Evolutionary conservation across 2,888 invertebrate species (phyloP).

Genomic region (Eudemis profundana): DNA sequence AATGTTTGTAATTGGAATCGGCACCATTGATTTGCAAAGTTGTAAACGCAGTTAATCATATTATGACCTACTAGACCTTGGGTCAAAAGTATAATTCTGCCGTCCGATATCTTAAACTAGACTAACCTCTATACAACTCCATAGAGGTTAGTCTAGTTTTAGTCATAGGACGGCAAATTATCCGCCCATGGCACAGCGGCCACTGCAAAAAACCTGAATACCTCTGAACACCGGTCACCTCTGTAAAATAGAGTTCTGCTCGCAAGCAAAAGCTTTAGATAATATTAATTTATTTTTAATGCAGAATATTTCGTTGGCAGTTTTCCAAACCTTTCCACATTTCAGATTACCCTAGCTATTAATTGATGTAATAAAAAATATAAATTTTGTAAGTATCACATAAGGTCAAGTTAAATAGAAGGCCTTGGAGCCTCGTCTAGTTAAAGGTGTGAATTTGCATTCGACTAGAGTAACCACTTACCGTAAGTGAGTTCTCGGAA

Average conservation of each 20-base stretch:
- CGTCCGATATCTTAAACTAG: too few relatives aligned
- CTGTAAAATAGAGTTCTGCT: not conserved
- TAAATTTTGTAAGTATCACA: not conserved
- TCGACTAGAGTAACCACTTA: conserved; percentile 18
- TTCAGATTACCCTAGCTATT: conserved; percentile 1
- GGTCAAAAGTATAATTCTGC: too few relatives aligned
- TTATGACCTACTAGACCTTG: too few relatives aligned
- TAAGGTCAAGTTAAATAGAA: not conserved
- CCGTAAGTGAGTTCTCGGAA: conserved; percentile 16
- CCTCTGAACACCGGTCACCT: not conserved
- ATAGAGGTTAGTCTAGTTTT: too few relatives aligned
- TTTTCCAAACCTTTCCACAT: not conserved
- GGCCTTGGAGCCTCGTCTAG: not conserved
- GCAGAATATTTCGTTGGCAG: not conserved
- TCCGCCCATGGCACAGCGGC: too few relatives aligned
- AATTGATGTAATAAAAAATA: not conserved
- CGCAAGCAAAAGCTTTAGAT: not conserved
- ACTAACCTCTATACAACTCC: too few relatives aligned
- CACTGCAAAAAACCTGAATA: not conserved
- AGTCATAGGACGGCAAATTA: too few relatives aligned
- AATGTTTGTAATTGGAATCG: too few relatives aligned
- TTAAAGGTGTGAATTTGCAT: conserved; percentile 4
- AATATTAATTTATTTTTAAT: not conserved
- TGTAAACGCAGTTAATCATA: too few relatives aligned
- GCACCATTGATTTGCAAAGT: too few relatives aligned